Evolutionary conservation across 2,797 vertebrate species (phyloP).

Genomic region (Spinibarbus caldwelli): DNA sequence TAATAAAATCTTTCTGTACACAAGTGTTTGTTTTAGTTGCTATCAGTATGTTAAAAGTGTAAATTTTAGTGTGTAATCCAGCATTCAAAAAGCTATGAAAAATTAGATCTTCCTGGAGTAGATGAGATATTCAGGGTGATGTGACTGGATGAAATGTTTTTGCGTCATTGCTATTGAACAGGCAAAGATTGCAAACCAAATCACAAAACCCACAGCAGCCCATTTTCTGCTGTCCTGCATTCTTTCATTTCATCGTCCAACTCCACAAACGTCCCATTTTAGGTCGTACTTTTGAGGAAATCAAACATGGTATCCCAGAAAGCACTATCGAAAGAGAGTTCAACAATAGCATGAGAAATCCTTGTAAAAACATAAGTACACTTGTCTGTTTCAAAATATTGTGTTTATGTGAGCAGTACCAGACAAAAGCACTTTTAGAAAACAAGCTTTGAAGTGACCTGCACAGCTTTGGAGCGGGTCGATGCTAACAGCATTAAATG

Average conservation of each 20-base stretch:
- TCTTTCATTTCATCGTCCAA: not conserved
- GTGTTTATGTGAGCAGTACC: constrained; percentile 29
- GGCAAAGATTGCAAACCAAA: not conserved
- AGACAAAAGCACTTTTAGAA: constrained; percentile 39
- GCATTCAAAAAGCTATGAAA: not conserved
- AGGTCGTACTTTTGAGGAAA: not conserved
- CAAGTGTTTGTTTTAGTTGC: not conserved
- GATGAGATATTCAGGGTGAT: not conserved
- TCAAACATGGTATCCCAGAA: not conserved
- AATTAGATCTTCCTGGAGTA: not conserved
- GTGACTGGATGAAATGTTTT: not conserved
- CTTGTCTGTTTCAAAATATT: constrained; percentile 16
- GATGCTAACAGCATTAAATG: constrained; percentile 34
- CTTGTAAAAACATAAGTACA: not conserved
- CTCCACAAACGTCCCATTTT: not conserved
- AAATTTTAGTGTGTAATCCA: not conserved
- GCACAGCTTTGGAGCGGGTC: constrained; percentile 2
- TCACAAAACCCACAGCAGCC: not conserved
- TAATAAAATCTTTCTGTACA: not conserved
- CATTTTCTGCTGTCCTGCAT: not conserved
- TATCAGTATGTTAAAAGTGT: not conserved
- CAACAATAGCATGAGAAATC: not conserved
- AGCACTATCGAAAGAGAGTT: not conserved
- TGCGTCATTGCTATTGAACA: not conserved
- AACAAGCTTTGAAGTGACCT: constrained; percentile 31